Percentiles rank a stretch among this genome's conserved stretches.
These are phyloP conservation scores for Tachina fera DNA, from an alignment of 2,888 invertebrate genomes.

Conservation along the genomic window DNA sequence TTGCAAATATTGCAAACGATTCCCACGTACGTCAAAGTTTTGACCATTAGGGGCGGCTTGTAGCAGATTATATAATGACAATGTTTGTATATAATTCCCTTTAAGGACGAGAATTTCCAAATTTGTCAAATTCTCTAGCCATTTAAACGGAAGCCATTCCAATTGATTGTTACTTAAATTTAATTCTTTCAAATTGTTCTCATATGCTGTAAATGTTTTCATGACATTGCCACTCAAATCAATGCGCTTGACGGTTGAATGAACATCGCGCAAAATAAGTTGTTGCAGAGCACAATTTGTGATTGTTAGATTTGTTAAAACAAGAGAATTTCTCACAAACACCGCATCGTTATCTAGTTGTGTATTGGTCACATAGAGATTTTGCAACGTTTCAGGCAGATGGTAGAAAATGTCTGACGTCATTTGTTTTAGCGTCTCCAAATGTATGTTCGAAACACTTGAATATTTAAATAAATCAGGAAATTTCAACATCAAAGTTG, in stretches of 20 bases:
- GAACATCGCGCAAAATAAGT: constrained; percentile 71
- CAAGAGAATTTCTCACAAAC: constrained; percentile 68
- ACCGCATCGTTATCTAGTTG: constrained; percentile 72
- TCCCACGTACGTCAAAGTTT: constrained; percentile 75
- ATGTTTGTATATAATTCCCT: constrained; percentile 74
- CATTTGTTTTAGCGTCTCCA: constrained; percentile 73
- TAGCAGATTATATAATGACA: constrained; percentile 73
- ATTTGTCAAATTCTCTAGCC: constrained; percentile 74
- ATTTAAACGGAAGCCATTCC: constrained; percentile 73
- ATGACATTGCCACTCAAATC: constrained; percentile 79
- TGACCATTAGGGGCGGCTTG: constrained; percentile 59
- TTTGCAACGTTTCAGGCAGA: constrained; percentile 75
- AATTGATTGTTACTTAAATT: constrained; percentile 79
- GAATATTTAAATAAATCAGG: constrained; percentile 67
- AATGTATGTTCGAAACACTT: constrained; percentile 67
- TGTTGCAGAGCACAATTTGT: constrained; percentile 74
- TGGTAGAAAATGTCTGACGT: constrained; percentile 71
- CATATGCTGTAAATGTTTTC: constrained; percentile 70
- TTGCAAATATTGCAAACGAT: constrained; percentile 73
- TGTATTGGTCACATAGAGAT: constrained; percentile 73
- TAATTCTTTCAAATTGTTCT: constrained; percentile 73
- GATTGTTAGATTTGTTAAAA: constrained; percentile 75
- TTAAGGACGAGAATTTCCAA: constrained; percentile 74
- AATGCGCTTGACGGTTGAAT: constrained; percentile 70
- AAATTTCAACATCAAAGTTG: constrained; percentile 72